Evolutionary conservation across 2,888 invertebrate species (phyloP).

Genomic region (Lydus trimaculatus): DNA sequence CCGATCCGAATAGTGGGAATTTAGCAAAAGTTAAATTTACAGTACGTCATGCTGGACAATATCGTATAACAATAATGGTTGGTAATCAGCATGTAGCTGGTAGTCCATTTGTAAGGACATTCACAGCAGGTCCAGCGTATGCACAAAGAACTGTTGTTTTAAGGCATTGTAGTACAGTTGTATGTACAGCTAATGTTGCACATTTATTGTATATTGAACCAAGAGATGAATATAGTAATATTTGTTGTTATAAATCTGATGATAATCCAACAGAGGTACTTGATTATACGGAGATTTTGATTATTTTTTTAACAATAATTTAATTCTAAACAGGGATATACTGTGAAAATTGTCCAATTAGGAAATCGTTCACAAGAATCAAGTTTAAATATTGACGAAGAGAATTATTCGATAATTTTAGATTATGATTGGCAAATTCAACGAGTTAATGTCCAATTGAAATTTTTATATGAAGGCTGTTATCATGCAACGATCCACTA

Average conservation of each 20-base stretch:
- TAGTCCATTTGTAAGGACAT: slow-evolving; percentile 85
- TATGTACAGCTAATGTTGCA: slow-evolving; percentile 79
- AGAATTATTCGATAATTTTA: slow-evolving; percentile 65
- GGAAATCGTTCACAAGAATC: slow-evolving; percentile 61
- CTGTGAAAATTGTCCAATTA: slow-evolving; percentile 67
- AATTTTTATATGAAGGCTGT: slow-evolving; percentile 81
- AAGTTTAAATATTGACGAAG: slow-evolving; percentile 60
- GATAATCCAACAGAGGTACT: slow-evolving; percentile 68
- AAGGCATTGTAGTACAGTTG: slow-evolving; percentile 83
- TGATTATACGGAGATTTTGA: too few relatives aligned
- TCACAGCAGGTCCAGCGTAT: slow-evolving; percentile 84
- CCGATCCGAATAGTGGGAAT: slow-evolving; percentile 85
- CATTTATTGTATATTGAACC: slow-evolving; percentile 86
- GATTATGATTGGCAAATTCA: slow-evolving; percentile 82
- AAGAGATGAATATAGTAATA: slow-evolving; percentile 90
- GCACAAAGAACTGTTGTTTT: slow-evolving; percentile 84
- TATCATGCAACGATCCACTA: slow-evolving; percentile 83
- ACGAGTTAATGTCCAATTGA: slow-evolving; percentile 77
- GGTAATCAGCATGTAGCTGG: slow-evolving; percentile 83
- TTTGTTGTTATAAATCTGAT: slow-evolving; percentile 70
- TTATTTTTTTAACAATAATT: too few relatives aligned
- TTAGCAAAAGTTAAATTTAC: slow-evolving; percentile 91
- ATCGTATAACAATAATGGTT: slow-evolving; percentile 85
- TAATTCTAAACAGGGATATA: too few relatives aligned
- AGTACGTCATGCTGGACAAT: slow-evolving; percentile 88